Conservation (phyloP, 2,888 invertebrate species). For the Pachymerium ferrugineum region DNA sequence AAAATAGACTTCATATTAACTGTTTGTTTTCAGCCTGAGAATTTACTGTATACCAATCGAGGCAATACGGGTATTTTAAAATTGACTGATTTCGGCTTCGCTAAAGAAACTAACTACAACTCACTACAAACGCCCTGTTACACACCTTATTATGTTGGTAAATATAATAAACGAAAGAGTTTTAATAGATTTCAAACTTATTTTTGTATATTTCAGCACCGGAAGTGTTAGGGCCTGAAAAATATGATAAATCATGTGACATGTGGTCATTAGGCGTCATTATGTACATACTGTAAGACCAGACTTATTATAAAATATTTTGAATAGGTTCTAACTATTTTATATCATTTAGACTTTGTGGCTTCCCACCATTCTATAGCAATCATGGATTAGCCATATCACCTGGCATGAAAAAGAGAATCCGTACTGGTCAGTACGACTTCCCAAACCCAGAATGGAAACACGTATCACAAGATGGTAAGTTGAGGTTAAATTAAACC, state of each 20-base stretch:
- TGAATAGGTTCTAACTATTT: too few relatives aligned
- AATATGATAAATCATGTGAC: conserved; percentile 98
- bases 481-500: conserved; percentile 25
- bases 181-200: not conserved
- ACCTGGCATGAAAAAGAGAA: conserved; percentile 97
- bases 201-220: conserved; percentile 53
- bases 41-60: conserved; percentile 50
- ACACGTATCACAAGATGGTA: conserved; percentile 80
- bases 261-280: conserved; percentile 99
- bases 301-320: too few relatives aligned
- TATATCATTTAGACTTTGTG: conserved; percentile 68
- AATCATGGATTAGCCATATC: conserved; percentile 96
- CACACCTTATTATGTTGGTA: conserved; percentile 96
- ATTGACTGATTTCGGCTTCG: conserved; percentile 98
- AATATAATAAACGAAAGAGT: too few relatives aligned
- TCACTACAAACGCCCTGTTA: conserved; percentile 97
- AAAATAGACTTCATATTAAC: too few relatives aligned
- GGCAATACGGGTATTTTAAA: conserved; percentile 69
- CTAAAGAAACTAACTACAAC: conserved; percentile 84
- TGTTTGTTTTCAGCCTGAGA: conserved; percentile 49
- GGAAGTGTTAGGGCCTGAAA: conserved; percentile 91
- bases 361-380: conserved; percentile 98
- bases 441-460: conserved; percentile 96
- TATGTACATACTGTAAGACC: conserved; percentile 95
- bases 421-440: conserved; percentile 92